phyloP scores from a whole-genome alignment of 2,797 vertebrate genomes.

The Helicolenus hilgendorfi region DNA sequence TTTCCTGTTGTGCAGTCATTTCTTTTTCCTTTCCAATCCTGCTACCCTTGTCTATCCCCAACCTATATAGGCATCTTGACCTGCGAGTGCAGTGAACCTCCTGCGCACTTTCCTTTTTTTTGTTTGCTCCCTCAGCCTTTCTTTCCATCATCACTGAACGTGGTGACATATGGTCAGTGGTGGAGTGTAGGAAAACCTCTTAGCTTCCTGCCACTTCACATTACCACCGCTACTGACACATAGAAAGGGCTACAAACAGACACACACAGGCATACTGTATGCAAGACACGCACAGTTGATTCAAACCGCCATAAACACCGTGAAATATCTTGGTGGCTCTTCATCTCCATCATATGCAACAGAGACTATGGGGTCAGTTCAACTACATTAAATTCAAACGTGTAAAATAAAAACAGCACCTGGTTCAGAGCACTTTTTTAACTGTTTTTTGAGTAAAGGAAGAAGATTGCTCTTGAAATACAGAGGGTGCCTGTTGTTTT shows the following conservation, averaged over 20 bases:
- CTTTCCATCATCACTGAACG: constrained; percentile 18
- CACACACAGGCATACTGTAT: background rate
- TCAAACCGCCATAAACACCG: constrained; percentile 8
- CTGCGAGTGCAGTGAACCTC: background rate
- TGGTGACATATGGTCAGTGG: constrained; percentile 52
- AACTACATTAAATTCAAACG: background rate
- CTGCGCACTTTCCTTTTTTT: background rate
- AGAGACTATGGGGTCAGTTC: background rate
- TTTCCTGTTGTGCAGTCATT: background rate
- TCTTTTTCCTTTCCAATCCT: background rate
- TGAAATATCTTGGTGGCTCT: constrained; percentile 16
- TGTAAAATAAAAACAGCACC: background rate
- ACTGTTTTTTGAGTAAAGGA: background rate
- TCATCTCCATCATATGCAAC: background rate
- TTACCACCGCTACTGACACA: constrained; percentile 42
- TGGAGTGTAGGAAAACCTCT: constrained; percentile 58
- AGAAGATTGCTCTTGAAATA: background rate
- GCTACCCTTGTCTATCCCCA: background rate
- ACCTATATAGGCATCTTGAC: background rate
- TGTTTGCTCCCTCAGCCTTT: background rate
- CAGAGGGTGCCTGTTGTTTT: background rate
- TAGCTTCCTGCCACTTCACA: constrained; percentile 60
- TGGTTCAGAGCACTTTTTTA: background rate
- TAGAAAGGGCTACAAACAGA: background rate
- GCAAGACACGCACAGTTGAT: background rate